These are phyloP conservation scores for Semaprochilodus insignis DNA, from an alignment of 2,797 vertebrate genomes.

Conservation along the genomic window DNA sequence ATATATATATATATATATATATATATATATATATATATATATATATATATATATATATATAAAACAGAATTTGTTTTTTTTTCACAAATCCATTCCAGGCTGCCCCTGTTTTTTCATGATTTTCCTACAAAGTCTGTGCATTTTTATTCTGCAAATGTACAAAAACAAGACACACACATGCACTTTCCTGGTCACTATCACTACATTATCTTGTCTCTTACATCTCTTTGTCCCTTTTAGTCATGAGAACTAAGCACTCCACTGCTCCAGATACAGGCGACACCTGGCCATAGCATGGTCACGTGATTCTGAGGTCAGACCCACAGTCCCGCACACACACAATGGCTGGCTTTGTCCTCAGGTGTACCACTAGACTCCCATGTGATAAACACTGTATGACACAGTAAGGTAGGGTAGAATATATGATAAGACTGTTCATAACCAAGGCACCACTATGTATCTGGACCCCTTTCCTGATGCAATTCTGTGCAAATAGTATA, in stretches of 20 bases:
- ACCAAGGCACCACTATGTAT: slow-evolving; percentile 38
- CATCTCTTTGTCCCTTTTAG: slow-evolving; percentile 49
- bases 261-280: slow-evolving; percentile 58
- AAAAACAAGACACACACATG: slow-evolving; percentile 13
- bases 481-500: slow-evolving; percentile 51
- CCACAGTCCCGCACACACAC: slow-evolving; percentile 39
- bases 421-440: slow-evolving; percentile 51
- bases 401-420: slow-evolving; percentile 49
- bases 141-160: background rate
- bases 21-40: too few species aligned
- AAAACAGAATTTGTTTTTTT: too few species aligned
- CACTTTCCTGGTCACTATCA: background rate
- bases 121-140: background rate
- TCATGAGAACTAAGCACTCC: slow-evolving; percentile 40
- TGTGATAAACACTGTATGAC: slow-evolving; percentile 54
- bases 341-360: slow-evolving; percentile 58
- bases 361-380: slow-evolving; percentile 52
- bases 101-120: background rate
- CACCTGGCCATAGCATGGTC: slow-evolving; percentile 57
- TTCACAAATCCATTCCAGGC: too few species aligned
- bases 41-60: too few species aligned
- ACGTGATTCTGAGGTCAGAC: slow-evolving; percentile 57
- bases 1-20: too few species aligned
- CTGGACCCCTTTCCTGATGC: slow-evolving; percentile 49
- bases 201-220: slow-evolving; percentile 41